Percentiles rank a stretch among this genome's conserved stretches.
Conservation (phyloP, 37 sponge, comb jelly and placozoan genomes). For the Cladorhizidae sp. region DNA sequence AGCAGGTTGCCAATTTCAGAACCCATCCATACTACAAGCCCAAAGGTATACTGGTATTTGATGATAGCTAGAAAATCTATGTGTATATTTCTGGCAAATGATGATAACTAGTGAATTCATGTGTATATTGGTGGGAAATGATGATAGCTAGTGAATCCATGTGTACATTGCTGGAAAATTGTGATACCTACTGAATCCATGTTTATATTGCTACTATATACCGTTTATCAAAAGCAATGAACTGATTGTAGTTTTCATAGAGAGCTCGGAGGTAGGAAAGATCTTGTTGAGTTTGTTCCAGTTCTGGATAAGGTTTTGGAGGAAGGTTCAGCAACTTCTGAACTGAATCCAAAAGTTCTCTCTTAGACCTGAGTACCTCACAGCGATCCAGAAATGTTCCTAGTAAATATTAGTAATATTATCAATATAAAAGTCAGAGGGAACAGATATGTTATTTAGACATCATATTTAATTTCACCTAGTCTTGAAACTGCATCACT, state of each 20-base stretch:
- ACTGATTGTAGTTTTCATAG: slow-evolving; percentile 79
- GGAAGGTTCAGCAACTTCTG: slow-evolving; percentile 85
- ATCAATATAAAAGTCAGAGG: neutral
- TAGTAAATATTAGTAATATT: neutral
- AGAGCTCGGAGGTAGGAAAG: slow-evolving; percentile 69
- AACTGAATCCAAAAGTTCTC: slow-evolving; percentile 58
- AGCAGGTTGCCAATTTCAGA: too few relatives aligned
- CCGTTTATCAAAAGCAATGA: slow-evolving; percentile 77
- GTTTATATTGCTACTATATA: neutral
- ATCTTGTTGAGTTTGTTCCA: slow-evolving; percentile 82
- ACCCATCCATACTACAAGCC: too few relatives aligned
- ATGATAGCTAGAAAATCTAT: too few relatives aligned
- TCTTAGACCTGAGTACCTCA: slow-evolving; percentile 48
- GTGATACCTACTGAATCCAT: too few relatives aligned
- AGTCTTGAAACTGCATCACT: slow-evolving; percentile 79
- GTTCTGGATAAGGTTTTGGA: slow-evolving; percentile 72
- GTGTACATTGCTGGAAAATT: too few relatives aligned
- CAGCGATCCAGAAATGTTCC: slow-evolving; percentile 61
- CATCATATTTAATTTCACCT: slow-evolving; percentile 25
- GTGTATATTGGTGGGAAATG: too few relatives aligned
- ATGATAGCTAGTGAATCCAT: too few relatives aligned
- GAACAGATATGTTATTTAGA: neutral
- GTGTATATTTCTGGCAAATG: too few relatives aligned
- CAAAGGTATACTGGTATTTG: too few relatives aligned
- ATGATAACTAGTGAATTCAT: too few relatives aligned